These are phyloP conservation scores for Aptenodytes patagonicus DNA, from an alignment of 2,113 vertebrate genomes.

Conservation along the genomic window DNA sequence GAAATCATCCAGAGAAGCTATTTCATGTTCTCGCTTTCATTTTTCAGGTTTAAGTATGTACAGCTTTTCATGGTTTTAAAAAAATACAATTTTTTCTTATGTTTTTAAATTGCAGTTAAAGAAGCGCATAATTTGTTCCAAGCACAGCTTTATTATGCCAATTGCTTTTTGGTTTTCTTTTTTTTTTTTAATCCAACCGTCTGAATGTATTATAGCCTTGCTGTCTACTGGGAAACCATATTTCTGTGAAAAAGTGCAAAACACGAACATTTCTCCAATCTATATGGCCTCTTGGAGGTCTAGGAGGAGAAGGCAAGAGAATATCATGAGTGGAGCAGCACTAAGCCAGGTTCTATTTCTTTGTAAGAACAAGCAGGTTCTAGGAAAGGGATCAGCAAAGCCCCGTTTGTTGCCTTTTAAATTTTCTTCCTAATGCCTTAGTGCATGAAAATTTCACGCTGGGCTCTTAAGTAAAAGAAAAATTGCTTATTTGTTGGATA, in stretches of 20 bases:
- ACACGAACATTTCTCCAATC: not conserved
- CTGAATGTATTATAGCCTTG: not conserved
- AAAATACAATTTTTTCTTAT: not conserved
- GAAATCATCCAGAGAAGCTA: conserved; percentile 23
- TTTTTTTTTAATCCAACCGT: not conserved
- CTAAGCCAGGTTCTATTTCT: not conserved
- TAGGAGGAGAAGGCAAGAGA: not conserved
- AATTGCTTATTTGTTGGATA: not conserved
- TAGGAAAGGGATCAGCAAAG: not conserved
- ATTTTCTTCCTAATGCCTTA: not conserved
- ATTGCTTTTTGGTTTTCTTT: not conserved
- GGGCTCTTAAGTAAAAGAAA: not conserved
- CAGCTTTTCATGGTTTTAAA: not conserved
- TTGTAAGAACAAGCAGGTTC: not conserved
- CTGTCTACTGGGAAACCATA: not conserved
- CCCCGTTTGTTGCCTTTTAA: not conserved
- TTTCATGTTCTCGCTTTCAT: not conserved
- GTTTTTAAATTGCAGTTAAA: not conserved
- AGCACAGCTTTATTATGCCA: not conserved
- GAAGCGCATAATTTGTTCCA: not conserved
- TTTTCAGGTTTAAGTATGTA: not conserved
- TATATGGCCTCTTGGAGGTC: not conserved
- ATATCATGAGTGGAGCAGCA: not conserved
- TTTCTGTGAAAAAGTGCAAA: not conserved
- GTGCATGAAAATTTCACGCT: not conserved